phyloP scores from a whole-genome alignment of 2,888 invertebrate genomes.

The Leptinotarsa peninsularis region DNA sequence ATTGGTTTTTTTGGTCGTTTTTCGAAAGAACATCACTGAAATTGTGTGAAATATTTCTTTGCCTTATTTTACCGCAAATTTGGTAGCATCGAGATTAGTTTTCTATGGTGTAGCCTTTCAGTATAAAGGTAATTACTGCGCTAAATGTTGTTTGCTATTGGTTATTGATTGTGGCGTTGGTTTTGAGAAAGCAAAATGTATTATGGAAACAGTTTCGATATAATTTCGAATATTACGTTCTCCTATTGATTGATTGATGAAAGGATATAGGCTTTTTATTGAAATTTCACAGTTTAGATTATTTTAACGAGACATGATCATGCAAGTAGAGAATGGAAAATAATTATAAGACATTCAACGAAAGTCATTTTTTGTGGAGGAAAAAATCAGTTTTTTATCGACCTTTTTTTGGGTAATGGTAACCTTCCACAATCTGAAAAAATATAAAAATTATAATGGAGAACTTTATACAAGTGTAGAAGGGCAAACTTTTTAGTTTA shows the following conservation, averaged over 20 bases:
- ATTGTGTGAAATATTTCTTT: constrained; percentile 60
- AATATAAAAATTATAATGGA: too few species aligned
- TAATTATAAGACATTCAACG: too few species aligned
- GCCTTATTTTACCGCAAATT: constrained; percentile 43
- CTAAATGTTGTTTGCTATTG: constrained; percentile 6
- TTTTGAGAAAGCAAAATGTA: not conserved
- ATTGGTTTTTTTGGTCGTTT: constrained; percentile 54
- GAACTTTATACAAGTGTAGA: too few species aligned
- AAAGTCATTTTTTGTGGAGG: too few species aligned
- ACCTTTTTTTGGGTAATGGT: too few species aligned
- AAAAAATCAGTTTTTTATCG: too few species aligned
- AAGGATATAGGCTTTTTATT: not conserved
- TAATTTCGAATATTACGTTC: not conserved
- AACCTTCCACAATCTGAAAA: too few species aligned
- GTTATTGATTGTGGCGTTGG: constrained; percentile 3
- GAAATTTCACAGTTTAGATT: not conserved
- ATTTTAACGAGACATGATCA: not conserved
- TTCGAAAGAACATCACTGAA: constrained; percentile 53
- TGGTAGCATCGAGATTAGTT: constrained; percentile 32
- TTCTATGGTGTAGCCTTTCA: constrained; percentile 19
- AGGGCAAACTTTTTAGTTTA: too few species aligned
- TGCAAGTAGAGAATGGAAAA: not conserved
- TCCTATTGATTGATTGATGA: constrained; percentile 9
- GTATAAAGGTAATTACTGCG: constrained; percentile 10
- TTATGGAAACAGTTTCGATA: constrained; percentile 3